Conservation (phyloP, 2,888 invertebrate species). For the Pycnomerus fuliginosus region DNA sequence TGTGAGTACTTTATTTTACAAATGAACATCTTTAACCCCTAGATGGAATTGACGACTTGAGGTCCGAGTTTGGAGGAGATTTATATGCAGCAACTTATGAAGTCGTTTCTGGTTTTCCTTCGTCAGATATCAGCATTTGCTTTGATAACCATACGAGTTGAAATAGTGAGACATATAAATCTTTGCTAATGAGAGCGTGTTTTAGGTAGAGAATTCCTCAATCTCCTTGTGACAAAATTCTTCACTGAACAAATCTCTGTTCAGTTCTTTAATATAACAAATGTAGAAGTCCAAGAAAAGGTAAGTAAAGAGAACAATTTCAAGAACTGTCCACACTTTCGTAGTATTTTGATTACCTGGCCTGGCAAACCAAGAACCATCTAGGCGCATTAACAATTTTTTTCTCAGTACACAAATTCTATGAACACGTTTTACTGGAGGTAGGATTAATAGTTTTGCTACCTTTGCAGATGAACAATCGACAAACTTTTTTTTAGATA, state of each 20-base stretch:
- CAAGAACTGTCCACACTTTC: conserved; percentile 25
- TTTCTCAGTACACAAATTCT: conserved; percentile 57
- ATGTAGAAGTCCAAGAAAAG: conserved; percentile 41
- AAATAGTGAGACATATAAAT: too few relatives aligned
- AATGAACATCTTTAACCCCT: too few relatives aligned
- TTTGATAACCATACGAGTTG: conserved; percentile 46
- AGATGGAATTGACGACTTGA: conserved; percentile 31
- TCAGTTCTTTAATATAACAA: conserved; percentile 45
- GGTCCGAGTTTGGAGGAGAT: conserved; percentile 43
- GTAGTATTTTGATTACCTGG: conserved; percentile 58
- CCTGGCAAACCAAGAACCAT: conserved; percentile 55
- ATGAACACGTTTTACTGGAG: conserved; percentile 59
- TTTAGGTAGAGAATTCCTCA: conserved; percentile 41
- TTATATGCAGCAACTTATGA: conserved; percentile 45
- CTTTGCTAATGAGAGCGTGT: too few relatives aligned
- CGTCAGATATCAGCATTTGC: conserved; percentile 41
- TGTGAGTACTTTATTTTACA: too few relatives aligned
- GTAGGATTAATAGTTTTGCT: conserved; percentile 48
- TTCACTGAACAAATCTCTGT: conserved; percentile 37
- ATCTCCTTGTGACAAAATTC: conserved; percentile 35
- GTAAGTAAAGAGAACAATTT: too few relatives aligned
- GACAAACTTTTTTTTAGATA: conserved; percentile 43
- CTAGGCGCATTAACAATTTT: conserved; percentile 57
- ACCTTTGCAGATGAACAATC: not conserved
- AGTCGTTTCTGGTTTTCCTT: conserved; percentile 45